Percentiles rank a stretch among this genome's conserved stretches.
These are phyloP conservation scores for Macroramphosus scolopax DNA, from an alignment of 2,797 vertebrate genomes.

Conservation along the genomic window DNA sequence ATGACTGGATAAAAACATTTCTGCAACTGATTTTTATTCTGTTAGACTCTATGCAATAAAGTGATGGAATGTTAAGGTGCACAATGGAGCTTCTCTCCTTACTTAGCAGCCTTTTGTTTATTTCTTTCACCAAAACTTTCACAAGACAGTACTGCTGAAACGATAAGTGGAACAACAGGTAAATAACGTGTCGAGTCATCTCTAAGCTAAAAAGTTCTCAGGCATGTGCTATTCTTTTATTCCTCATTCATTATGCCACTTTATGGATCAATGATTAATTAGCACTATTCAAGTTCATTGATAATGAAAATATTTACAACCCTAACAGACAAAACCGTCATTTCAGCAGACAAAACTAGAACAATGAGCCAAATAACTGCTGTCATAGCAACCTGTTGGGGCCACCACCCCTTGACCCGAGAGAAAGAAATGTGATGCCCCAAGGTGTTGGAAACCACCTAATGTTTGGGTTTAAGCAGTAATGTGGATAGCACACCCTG, in stretches of 20 bases:
- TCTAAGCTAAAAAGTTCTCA: too few relatives aligned
- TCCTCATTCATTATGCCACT: not conserved
- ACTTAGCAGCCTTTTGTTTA: not conserved
- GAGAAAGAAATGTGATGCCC: constrained; percentile 40
- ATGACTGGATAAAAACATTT: constrained; percentile 81
- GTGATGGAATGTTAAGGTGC: constrained; percentile 14
- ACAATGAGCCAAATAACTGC: too few relatives aligned
- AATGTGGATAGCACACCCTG: constrained; percentile 54
- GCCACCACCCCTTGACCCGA: constrained; percentile 43
- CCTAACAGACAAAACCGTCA: constrained; percentile 5
- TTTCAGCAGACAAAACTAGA: constrained; percentile 17
- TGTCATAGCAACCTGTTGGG: constrained; percentile 23
- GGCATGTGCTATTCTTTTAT: too few relatives aligned
- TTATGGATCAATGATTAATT: not conserved
- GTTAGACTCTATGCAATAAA: constrained; percentile 49
- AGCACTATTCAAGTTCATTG: not conserved
- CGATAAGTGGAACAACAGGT: too few relatives aligned
- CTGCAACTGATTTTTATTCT: constrained; percentile 31
- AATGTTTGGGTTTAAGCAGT: constrained; percentile 59
- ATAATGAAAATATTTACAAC: not conserved
- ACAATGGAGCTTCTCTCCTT: not conserved
- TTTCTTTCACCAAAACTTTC: not conserved
- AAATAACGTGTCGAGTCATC: too few relatives aligned
- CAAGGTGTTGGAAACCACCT: constrained; percentile 43
- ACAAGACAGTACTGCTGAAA: too few relatives aligned